Evolutionary conservation across 2,113 vertebrate species (phyloP).

Genomic region (Pygoscelis antarcticus): DNA sequence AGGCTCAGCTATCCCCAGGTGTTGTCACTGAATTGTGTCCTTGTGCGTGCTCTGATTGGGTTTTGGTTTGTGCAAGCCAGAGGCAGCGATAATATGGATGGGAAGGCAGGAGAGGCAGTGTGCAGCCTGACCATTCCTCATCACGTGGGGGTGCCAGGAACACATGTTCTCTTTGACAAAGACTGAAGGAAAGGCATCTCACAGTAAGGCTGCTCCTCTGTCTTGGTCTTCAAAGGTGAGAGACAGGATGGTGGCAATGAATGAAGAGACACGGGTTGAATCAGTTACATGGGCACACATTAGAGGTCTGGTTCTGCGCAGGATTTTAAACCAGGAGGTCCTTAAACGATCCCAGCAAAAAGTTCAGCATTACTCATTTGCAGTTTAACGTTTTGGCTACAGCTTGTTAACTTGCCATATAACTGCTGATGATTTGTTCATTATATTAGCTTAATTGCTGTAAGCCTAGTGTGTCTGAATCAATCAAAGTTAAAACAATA

Average conservation of each 20-base stretch:
- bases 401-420: not conserved
- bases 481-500: conserved; percentile 49
- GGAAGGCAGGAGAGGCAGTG: not conserved
- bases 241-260: not conserved
- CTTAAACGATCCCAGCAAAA: not conserved
- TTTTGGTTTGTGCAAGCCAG: not conserved
- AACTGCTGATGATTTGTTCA: conserved; percentile 13
- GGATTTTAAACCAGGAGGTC: not conserved
- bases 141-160: fast-evolving
- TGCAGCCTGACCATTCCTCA: not conserved
- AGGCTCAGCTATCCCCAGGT: not conserved
- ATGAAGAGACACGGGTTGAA: fast-evolving
- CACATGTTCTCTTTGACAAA: not conserved
- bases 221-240: not conserved
- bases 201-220: not conserved
- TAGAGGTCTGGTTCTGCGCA: not conserved
- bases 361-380: not conserved
- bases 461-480: conserved; percentile 7
- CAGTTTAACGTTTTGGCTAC: not conserved
- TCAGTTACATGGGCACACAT: not conserved
- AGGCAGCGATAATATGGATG: too few species aligned
- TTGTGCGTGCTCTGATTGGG: not conserved
- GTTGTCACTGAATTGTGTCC: not conserved
- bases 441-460: conserved; percentile 36
- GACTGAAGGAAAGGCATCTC: not conserved